These are phyloP conservation scores for Solea solea DNA, from an alignment of 2,113 vertebrate species.

Conservation along the genomic window DNA sequence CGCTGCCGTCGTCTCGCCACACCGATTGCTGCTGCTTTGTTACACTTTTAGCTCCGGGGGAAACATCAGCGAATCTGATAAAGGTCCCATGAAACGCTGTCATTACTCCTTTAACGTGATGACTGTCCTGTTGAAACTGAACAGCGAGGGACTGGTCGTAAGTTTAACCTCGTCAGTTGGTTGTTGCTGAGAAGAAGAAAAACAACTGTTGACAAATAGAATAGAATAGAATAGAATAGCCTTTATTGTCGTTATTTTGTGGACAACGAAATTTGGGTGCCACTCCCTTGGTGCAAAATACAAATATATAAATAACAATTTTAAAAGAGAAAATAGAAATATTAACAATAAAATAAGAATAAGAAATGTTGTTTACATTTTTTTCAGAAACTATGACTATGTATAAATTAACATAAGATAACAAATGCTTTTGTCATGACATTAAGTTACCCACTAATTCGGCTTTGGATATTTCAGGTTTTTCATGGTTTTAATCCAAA, in stretches of 20 bases:
- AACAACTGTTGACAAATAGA: not conserved
- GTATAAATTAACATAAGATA: too few relatives aligned
- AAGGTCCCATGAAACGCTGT: constrained; percentile 18
- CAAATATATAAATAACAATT: too few relatives aligned
- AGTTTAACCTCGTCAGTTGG: not conserved
- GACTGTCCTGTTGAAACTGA: not conserved
- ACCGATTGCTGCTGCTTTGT: constrained; percentile 26
- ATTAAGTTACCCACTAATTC: not conserved
- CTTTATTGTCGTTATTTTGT: too few relatives aligned
- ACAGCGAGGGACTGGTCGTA: not conserved
- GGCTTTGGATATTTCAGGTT: too few relatives aligned
- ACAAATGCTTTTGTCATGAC: not conserved
- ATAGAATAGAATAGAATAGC: too few relatives aligned
- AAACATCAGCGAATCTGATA: constrained; percentile 22
- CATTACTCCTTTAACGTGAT: constrained; percentile 26
- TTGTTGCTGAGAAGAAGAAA: not conserved
- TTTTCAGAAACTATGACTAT: too few relatives aligned
- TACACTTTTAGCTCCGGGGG: constrained; percentile 43
- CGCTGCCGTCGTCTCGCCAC: constrained; percentile 55
- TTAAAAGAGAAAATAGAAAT: too few relatives aligned
- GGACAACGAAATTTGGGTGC: too few relatives aligned
- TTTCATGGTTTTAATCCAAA: not conserved
- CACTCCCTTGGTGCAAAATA: too few relatives aligned
- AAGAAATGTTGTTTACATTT: too few relatives aligned
- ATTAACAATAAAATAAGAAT: too few relatives aligned